Conservation (phyloP, 2,797 vertebrate species). For the Gallirallus australis region DNA sequence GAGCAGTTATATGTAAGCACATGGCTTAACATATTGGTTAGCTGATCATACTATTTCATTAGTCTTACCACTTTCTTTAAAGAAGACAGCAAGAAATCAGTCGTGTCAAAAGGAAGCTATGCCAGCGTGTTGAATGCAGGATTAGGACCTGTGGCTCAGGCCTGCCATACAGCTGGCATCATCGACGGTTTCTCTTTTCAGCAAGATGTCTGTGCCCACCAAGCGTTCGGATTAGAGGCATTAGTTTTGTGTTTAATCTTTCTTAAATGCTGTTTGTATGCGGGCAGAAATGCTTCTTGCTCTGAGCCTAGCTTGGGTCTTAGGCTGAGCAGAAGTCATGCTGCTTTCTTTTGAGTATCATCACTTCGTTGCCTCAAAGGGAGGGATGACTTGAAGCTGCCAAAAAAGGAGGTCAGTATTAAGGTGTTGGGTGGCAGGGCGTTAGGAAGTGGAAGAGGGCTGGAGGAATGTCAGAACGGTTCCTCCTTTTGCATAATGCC, state of each 20-base stretch:
- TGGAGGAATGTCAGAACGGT: constrained; percentile 26
- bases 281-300: neutral
- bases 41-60: constrained; percentile 15
- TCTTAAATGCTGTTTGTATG: neutral
- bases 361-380: constrained; percentile 11
- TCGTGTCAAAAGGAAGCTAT: neutral
- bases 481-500: constrained; percentile 22
- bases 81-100: neutral
- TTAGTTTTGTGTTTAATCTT: constrained; percentile 40
- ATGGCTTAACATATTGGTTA: constrained; percentile 24
- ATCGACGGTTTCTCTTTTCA: neutral
- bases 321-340: neutral
- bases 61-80: neutral
- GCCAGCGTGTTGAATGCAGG: neutral
- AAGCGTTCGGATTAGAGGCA: constrained; percentile 19
- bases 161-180: neutral
- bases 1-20: constrained; percentile 48
- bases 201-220: constrained; percentile 24
- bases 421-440: constrained; percentile 35
- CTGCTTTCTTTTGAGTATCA: constrained; percentile 43
- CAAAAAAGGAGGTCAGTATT: neutral
- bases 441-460: constrained; percentile 20
- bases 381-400: neutral
- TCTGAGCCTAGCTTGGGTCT: neutral
- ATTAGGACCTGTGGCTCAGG: constrained; percentile 6